phyloP scores from a whole-genome alignment of 2,888 invertebrate genomes.

The Drosophila bunnanda region DNA sequence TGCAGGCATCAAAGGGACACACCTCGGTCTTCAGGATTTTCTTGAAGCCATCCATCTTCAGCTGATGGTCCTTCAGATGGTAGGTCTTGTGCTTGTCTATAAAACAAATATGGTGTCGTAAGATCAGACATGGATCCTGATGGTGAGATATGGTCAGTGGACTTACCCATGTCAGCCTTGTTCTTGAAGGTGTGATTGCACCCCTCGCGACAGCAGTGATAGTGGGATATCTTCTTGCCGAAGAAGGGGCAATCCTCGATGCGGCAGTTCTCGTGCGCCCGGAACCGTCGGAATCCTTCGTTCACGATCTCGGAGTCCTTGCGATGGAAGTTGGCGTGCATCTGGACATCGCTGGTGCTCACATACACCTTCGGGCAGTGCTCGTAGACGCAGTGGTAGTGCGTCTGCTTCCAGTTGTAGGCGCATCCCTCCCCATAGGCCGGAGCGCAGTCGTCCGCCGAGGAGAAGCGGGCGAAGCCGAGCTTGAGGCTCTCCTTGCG shows the following conservation, averaged over 20 bases:
- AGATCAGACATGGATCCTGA: background rate
- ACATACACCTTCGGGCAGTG: slow-evolving; percentile 98
- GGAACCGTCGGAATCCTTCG: slow-evolving; percentile 98
- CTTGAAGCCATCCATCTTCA: slow-evolving; percentile 98
- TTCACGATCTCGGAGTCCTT: slow-evolving; percentile 99
- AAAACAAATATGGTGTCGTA: too few species aligned
- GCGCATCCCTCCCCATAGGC: slow-evolving; percentile 92
- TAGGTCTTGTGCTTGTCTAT: slow-evolving; percentile 99
- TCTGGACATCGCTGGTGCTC: slow-evolving; percentile 99
- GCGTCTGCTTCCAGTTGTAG: slow-evolving; percentile 89
- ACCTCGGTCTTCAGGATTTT: slow-evolving; percentile 99
- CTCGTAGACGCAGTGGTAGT: slow-evolving; percentile 97
- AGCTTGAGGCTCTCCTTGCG: slow-evolving; percentile 97
- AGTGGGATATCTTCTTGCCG: slow-evolving; percentile 98
- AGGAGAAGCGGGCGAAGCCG: slow-evolving; percentile 93
- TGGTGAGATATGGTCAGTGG: too few species aligned
- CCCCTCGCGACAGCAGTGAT: slow-evolving; percentile 95
- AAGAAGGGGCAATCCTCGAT: slow-evolving; percentile 96
- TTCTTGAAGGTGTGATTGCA: slow-evolving; percentile 99
- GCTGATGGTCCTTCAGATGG: slow-evolving; percentile 98
- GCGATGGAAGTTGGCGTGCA: slow-evolving; percentile 99
- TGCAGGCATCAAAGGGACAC: slow-evolving; percentile 95
- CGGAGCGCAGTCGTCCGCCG: slow-evolving; percentile 96
- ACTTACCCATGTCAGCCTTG: slow-evolving; percentile 99
- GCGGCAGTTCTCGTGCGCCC: slow-evolving; percentile 98